Evolutionary conservation across 2,888 invertebrate species (phyloP).

Genomic region (Gryllus longicercus): DNA sequence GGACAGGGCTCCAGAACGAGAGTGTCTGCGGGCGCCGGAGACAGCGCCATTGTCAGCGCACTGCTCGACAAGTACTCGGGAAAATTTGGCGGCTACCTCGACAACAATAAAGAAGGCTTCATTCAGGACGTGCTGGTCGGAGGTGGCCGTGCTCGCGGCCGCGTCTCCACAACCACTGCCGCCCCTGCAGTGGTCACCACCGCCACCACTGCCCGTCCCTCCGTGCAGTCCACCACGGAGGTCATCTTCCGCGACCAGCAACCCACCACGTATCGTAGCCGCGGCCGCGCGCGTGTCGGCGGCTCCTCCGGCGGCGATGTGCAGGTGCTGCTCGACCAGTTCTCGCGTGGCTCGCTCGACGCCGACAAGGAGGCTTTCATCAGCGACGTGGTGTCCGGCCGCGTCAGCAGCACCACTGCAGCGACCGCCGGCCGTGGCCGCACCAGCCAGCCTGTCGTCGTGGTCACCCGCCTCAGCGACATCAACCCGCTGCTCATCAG

Average conservation of each 20-base stretch:
- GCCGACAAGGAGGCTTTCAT: conserved; percentile 31
- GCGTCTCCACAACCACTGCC: conserved; percentile 5
- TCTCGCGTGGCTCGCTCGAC: conserved; percentile 27
- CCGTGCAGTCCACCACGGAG: background rate
- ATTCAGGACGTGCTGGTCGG: conserved; percentile 33
- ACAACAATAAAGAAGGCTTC: conserved; percentile 34
- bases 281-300: background rate
- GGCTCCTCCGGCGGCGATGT: conserved; percentile 29
- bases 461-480: conserved; percentile 58
- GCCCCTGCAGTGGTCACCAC: background rate
- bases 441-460: conserved; percentile 38
- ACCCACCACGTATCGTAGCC: conserved; percentile 23
- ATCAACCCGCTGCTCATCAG: conserved; percentile 66
- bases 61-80: conserved; percentile 36
- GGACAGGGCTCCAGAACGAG: background rate
- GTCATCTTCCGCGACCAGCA: conserved; percentile 25
- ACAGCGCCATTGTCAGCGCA: conserved; percentile 29
- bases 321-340: conserved; percentile 29
- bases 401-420: background rate
- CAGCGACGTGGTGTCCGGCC: conserved; percentile 28
- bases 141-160: conserved; percentile 23
- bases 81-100: conserved; percentile 32
- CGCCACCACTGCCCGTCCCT: conserved; percentile 21
- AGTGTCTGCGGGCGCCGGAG: background rate
- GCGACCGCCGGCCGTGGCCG: background rate